Percentiles rank a stretch among this genome's conserved stretches.
Conservation (phyloP, 2,888 invertebrate species). For the Slavum lentiscoides region DNA sequence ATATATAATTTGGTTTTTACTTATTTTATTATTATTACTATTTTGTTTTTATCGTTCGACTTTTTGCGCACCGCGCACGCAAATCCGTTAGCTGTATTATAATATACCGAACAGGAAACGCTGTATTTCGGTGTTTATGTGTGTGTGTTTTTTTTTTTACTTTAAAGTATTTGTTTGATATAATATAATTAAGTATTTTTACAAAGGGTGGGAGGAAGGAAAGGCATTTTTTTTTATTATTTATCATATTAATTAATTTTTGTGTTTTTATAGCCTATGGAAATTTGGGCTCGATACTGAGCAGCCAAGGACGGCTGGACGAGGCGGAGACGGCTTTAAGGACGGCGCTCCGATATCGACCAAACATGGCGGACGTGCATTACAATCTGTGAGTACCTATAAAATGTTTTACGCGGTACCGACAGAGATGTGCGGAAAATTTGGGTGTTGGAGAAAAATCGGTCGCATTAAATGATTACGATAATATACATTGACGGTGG, state of each 20-base stretch:
- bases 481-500: no score
- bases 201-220: no score
- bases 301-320: constrained; percentile 78
- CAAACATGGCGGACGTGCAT: constrained; percentile 98
- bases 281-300: constrained; percentile 93
- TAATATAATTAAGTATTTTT: background rate
- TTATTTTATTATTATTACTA: background rate
- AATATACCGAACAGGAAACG: background rate
- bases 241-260: background rate
- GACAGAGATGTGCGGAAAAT: background rate
- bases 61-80: background rate
- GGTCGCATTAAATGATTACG: background rate
- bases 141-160: background rate
- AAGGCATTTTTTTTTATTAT: background rate
- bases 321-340: constrained; percentile 91
- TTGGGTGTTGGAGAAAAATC: background rate
- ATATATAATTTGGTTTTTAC: background rate
- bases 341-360: constrained; percentile 83
- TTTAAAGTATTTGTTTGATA: background rate
- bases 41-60: background rate
- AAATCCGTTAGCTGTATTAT: background rate
- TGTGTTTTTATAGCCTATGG: constrained; percentile 78
- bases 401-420: background rate
- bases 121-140: constrained; percentile 11
- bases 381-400: constrained; percentile 69